A percentile compares a stretch with the other conserved stretches of the same genome.
Evolutionary conservation across 2,888 invertebrate genomes (phyloP).

Genomic region (Stenodema calcarata): DNA sequence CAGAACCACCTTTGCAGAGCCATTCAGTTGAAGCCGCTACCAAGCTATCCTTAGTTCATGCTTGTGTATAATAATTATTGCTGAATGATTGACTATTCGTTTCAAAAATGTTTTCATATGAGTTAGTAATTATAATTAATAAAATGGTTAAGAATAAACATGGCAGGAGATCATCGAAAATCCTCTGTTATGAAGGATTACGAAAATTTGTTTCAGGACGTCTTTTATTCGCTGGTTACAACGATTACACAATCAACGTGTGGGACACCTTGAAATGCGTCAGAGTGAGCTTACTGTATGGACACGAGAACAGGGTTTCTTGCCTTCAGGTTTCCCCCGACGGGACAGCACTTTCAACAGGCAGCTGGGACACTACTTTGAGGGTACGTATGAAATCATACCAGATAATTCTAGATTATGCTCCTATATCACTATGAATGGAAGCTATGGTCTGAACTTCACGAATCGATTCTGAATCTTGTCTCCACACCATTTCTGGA

Average conservation of each 20-base stretch:
- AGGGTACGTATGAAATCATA: constrained; percentile 66
- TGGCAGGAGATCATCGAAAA: no score
- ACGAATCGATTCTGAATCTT: no score
- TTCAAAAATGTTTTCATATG: no score
- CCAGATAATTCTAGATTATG: background rate
- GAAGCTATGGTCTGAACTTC: no score
- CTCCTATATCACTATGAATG: background rate
- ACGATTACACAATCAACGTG: constrained; percentile 97
- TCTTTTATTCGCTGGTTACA: constrained; percentile 95
- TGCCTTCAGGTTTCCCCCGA: constrained; percentile 94
- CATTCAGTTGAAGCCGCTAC: no score
- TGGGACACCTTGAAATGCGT: constrained; percentile 98
- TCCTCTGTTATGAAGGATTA: background rate
- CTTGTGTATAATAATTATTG: no score
- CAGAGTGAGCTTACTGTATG: constrained; percentile 87
- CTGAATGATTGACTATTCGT: no score
- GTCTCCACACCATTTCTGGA: no score
- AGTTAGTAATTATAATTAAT: no score
- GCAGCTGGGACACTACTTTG: constrained; percentile 95
- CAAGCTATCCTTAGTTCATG: no score
- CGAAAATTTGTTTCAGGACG: constrained; percentile 68
- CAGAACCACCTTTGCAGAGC: no score
- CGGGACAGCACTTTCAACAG: constrained; percentile 95
- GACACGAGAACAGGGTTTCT: constrained; percentile 94
- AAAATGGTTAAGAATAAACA: no score